Percentiles rank a stretch among this genome's conserved stretches.
Evolutionary conservation across 2,113 vertebrate genomes (phyloP).

Genomic region (Gymnarchus niloticus): DNA sequence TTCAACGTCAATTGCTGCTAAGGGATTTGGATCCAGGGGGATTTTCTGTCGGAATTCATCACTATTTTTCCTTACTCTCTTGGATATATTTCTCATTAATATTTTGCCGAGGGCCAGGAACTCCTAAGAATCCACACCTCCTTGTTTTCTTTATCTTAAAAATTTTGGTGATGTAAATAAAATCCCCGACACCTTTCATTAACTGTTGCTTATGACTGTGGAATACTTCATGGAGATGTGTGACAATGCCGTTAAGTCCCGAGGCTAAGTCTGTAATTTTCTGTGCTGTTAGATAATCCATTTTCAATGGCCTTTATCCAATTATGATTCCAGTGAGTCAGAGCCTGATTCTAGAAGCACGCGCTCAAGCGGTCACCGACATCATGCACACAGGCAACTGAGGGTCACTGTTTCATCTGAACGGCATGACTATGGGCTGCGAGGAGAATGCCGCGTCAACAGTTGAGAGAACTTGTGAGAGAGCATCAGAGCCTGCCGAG

Average conservation of each 20-base stretch:
- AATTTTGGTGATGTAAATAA: background rate
- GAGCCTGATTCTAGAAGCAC: background rate
- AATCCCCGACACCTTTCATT: background rate
- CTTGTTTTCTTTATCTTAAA: background rate
- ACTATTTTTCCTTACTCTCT: background rate
- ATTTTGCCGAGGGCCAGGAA: background rate
- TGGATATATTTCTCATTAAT: background rate
- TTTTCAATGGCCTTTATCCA: slow-evolving; percentile 6
- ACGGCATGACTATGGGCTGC: background rate
- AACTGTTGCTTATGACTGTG: background rate
- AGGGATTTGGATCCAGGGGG: background rate
- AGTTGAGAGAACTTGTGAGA: background rate
- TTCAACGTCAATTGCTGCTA: slow-evolving; percentile 1
- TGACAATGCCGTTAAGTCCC: background rate
- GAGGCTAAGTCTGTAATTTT: background rate
- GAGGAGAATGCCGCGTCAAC: background rate
- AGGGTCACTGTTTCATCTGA: background rate
- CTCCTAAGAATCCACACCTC: background rate
- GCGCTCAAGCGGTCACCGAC: background rate
- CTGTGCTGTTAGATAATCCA: background rate
- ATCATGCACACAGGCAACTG: background rate
- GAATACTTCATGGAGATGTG: background rate
- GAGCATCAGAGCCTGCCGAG: background rate
- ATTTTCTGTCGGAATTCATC: background rate
- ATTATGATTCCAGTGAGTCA: background rate